These are phyloP conservation scores for Taphrorychus bicolor DNA, from an alignment of 2,888 invertebrate species.

Conservation along the genomic window DNA sequence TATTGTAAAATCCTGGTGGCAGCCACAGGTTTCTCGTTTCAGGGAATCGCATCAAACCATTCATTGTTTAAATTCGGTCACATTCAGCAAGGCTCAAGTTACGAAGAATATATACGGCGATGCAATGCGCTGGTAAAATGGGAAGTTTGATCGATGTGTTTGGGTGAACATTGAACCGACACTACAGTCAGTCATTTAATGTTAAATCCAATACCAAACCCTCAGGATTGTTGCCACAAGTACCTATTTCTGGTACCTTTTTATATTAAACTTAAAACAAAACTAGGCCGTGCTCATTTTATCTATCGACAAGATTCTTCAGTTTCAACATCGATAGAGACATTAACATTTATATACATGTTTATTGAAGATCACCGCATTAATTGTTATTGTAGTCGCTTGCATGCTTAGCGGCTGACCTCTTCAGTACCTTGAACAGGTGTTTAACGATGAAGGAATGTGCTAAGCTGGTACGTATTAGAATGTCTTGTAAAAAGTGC, in stretches of 20 bases:
- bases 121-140: neutral
- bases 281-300: neutral
- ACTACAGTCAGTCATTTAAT: too few species aligned
- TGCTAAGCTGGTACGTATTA: neutral
- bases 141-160: neutral
- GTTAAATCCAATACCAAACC: too few species aligned
- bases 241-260: too few species aligned
- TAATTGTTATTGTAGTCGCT: neutral
- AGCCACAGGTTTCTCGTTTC: neutral
- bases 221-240: too few species aligned
- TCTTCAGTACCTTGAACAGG: constrained; percentile 26
- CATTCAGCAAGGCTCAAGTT: neutral
- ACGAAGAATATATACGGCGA: neutral
- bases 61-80: neutral
- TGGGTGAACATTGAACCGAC: neutral
- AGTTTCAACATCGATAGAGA: neutral
- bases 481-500: too few species aligned
- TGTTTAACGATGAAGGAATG: constrained; percentile 24
- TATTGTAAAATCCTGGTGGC: too few species aligned
- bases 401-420: constrained; percentile 3
- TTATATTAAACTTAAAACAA: neutral
- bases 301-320: neutral
- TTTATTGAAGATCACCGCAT: neutral
- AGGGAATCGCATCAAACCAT: neutral
- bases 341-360: neutral